Evolutionary conservation across 2,113 vertebrate genomes (phyloP), one percentile per base, ranked within the genome.

Genomic region (Takifugu bimaculatus): DNA sequence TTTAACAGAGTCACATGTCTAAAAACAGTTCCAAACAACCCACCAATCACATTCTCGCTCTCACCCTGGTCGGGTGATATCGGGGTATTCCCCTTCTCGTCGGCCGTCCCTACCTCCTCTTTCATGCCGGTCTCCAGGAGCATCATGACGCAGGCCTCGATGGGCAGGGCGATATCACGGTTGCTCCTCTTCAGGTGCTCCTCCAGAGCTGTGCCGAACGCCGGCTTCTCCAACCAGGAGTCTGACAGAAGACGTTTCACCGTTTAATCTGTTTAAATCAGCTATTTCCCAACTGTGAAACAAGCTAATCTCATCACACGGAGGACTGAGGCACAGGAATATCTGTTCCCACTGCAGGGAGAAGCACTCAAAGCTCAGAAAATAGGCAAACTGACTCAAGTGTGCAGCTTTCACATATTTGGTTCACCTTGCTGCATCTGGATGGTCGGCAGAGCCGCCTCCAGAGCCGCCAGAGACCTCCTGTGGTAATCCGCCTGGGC

Each of bases 401-500:
- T 39, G 35, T 51, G 49, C 2, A 57, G 2, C 11, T 42, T 54
- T 20, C 35, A 57, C 50, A 3, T n/a, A 42, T 14, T 25, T 13
- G 50, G 13, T 5, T 76, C 91, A 99, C 97, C 97, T 96, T 98
- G 95, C 81, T 97, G 94, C 77, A 88, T 89, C 85, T 93, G 93
- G 82, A 99, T 95, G 79, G 88, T 90, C 2, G 97, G 96, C 70
- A 99, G 93, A 87, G 93, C 91, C 74, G 91, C 91, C 89, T 99
- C 96, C 90, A 99, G 92, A 88, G 92, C 92, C 78, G 91, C 88
- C 92, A 99, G 91, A 82, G 96, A 93, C 91, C 88, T 96, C 91
- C 93, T 94, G 93, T 99, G 97, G 92, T 97, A 99, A 78, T 98
- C 96, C 76, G 96, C 96, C 92, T 99, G 97, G 77, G 94, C 92